A percentile compares a stretch with the other conserved stretches of the same genome.
Conservation (phyloP, 2,888 invertebrate species). For the Acheta domesticus region DNA sequence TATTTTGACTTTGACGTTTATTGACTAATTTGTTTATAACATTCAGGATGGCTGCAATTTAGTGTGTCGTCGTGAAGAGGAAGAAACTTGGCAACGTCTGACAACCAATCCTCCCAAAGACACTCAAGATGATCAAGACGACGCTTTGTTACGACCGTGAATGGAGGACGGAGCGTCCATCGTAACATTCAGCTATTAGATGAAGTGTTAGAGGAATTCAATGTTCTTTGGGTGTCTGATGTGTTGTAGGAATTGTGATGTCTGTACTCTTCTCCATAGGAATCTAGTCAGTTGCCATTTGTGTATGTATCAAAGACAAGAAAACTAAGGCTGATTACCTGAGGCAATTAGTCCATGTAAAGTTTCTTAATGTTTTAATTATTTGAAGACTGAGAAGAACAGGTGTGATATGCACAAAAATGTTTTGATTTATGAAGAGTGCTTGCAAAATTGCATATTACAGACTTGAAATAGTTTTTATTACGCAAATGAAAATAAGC, state of each 20-base stretch:
- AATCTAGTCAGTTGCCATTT: background rate
- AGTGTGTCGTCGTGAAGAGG: conserved; percentile 22
- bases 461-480: too few species aligned
- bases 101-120: conserved; percentile 27
- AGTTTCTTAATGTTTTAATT: too few species aligned
- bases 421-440: too few species aligned
- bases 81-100: conserved; percentile 28
- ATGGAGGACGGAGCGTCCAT: conserved; percentile 21
- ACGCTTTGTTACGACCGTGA: conserved; percentile 27
- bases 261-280: background rate
- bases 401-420: too few species aligned
- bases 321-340: too few species aligned
- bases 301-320: too few species aligned
- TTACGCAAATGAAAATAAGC: too few species aligned
- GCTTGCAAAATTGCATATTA: too few species aligned
- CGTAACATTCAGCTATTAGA: conserved; percentile 25
- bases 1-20: background rate
- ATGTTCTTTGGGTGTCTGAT: background rate
- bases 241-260: background rate
- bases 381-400: too few species aligned
- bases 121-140: conserved; percentile 25
- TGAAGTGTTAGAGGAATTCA: background rate
- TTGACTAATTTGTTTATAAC: background rate
- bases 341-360: too few species aligned
- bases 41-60: conserved; percentile 29